Percentiles rank a stretch among this genome's conserved stretches.
Conservation (phyloP, 2,888 invertebrate species). For the Polydrusus tereticollis region DNA sequence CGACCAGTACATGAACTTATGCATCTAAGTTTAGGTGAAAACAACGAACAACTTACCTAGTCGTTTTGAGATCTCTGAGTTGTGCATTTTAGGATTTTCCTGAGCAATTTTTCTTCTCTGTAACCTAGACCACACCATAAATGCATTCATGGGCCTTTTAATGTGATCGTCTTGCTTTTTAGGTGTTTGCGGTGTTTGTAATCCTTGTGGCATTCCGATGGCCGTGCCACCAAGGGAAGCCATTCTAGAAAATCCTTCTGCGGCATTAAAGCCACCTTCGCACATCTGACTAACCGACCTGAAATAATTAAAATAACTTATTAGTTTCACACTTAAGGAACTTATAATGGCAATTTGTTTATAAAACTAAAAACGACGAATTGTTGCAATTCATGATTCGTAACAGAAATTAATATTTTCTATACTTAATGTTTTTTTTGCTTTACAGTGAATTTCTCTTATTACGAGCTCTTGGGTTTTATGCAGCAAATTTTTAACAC, state of each 20-base stretch:
- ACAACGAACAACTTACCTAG: conserved; percentile 78
- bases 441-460: no score
- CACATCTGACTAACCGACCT: conserved; percentile 84
- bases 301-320: conserved; percentile 58
- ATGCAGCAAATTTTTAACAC: no score
- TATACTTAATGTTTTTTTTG: no score
- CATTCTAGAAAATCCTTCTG: conserved; percentile 74
- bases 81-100: conserved; percentile 99
- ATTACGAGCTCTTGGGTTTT: no score
- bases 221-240: conserved; percentile 70
- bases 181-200: conserved; percentile 70
- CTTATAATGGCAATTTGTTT: no score
- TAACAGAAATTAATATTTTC: no score
- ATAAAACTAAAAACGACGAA: no score
- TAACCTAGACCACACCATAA: conserved; percentile 97
- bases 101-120: conserved; percentile 96
- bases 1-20: no score
- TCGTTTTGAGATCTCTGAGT: conserved; percentile 95
- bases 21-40: not conserved
- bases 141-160: conserved; percentile 98
- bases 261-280: conserved; percentile 75
- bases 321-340: no score
- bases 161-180: conserved; percentile 88
- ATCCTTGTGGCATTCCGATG: conserved; percentile 71
- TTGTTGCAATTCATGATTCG: no score